Evolutionary conservation across 2,797 vertebrate genomes (phyloP), one percentile per base, ranked within the genome.

Genomic region (Danio albolineatus): DNA sequence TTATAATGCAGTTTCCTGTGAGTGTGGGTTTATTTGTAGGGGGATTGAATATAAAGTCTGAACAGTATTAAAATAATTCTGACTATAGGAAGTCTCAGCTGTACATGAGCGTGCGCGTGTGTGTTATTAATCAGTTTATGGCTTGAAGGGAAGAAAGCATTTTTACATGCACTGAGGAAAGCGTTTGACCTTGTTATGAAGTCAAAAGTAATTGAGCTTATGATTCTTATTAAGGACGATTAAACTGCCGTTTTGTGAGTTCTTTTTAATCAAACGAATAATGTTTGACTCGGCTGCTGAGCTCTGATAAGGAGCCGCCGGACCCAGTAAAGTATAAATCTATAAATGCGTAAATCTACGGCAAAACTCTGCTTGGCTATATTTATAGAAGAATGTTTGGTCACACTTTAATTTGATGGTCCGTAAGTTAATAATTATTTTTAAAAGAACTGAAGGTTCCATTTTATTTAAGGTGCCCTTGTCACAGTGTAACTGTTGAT

Each of bases 151-250:
- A 44, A 43, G 61, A 19, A 46, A 13, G 10, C 28, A 12, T 51
- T 69, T 17, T 19, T 16, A 12, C 39, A 9, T 56, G 56, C n/a
- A 71, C 51, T 21, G 10, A 43, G 36, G 16, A 13, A 17, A 54
- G n/a, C 2, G 4, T 41, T n/a, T 73, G 54, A 73, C 70, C 70
- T 73, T 44, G 54, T 46, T 73, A 57, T 73, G 17, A 46, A 59
- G 39, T 44, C 53, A 16, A 57, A 57, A 73, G 70, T 59, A 73
- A 73, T 57, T 59, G 39, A 12, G 6, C 19, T 28, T 59, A 56
- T 57, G 53, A 46, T 49, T 48, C 14, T 17, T 38, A 28, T 60
- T 38, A 60, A n/a, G 9, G 12, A 21, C 12, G 10, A 17, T 73
- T 73, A 49, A 73, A 73, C 21, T 17, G 70, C 17, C 4, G 8